Evolutionary conservation across 2,113 vertebrate species (phyloP).

Genomic region (Ochotona princeps): DNA sequence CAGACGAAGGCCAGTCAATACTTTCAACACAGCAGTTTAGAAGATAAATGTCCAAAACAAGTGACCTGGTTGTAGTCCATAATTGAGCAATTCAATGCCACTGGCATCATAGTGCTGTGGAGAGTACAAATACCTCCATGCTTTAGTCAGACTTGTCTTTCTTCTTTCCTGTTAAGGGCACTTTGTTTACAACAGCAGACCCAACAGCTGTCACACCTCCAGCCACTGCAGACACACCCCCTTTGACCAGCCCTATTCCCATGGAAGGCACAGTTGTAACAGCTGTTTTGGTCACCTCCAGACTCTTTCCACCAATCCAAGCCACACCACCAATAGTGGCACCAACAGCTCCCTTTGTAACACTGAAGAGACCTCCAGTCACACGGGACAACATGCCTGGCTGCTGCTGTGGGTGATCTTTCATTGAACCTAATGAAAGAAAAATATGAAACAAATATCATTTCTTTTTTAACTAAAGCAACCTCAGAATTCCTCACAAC

Average conservation of each 20-base stretch:
- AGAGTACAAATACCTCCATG: slow-evolving; percentile 69
- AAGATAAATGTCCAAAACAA: slow-evolving; percentile 80
- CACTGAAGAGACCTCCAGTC: slow-evolving; percentile 94
- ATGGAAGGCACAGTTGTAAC: slow-evolving; percentile 93
- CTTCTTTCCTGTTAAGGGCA: slow-evolving; percentile 95
- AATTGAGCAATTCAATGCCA: slow-evolving; percentile 82
- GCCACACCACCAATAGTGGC: slow-evolving; percentile 94
- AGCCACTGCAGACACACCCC: slow-evolving; percentile 93
- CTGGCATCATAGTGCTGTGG: slow-evolving; percentile 67
- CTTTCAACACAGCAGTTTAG: slow-evolving; percentile 83
- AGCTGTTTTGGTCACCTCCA: slow-evolving; percentile 95
- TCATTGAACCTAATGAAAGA: slow-evolving; percentile 87
- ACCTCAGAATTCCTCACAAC: not conserved
- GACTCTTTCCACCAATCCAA: slow-evolving; percentile 97
- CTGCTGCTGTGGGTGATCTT: slow-evolving; percentile 93
- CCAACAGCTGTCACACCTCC: slow-evolving; percentile 94
- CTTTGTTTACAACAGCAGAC: slow-evolving; percentile 95
- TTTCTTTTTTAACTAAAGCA: not conserved
- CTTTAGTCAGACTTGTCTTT: slow-evolving; percentile 97
- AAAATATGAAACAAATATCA: not conserved
- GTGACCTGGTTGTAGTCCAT: slow-evolving; percentile 83
- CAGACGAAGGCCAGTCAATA: slow-evolving; percentile 81
- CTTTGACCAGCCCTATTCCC: slow-evolving; percentile 96
- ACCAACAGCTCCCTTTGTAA: slow-evolving; percentile 96
- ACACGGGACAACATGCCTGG: slow-evolving; percentile 94